phyloP scores from a whole-genome alignment of 2,797 vertebrate genomes.

The Ambastaia sidthimunki region DNA sequence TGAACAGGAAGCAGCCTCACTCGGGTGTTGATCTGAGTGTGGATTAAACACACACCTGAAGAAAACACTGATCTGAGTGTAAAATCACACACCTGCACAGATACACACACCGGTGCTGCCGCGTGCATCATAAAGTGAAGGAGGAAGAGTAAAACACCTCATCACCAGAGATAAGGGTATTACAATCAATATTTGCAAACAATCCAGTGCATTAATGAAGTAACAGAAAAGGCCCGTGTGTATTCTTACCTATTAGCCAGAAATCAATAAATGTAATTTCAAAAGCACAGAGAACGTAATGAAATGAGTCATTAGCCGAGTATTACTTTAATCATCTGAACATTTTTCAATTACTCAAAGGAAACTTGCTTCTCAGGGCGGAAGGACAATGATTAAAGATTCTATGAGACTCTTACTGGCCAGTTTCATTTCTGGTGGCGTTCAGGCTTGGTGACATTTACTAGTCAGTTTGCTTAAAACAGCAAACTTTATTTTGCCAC shows the following conservation, averaged over 20 bases:
- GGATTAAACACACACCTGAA: not conserved
- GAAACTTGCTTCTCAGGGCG: constrained; percentile 31
- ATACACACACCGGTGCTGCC: not conserved
- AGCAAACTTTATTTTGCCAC: not conserved
- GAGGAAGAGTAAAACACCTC: constrained; percentile 1
- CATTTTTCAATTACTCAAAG: constrained; percentile 48
- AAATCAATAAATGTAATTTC: constrained; percentile 50
- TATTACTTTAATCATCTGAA: constrained; percentile 52
- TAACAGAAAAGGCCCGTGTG: constrained; percentile 37
- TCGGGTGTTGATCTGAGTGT: not conserved
- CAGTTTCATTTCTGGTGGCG: constrained; percentile 35
- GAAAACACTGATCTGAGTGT: not conserved
- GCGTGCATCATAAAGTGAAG: not conserved
- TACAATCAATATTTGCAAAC: constrained; percentile 49
- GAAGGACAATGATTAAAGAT: constrained; percentile 39
- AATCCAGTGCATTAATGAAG: constrained; percentile 41
- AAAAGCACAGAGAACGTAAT: constrained; percentile 49
- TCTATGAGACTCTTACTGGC: constrained; percentile 39
- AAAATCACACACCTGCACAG: not conserved
- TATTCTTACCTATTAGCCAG: constrained; percentile 44
- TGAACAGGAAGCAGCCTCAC: not conserved
- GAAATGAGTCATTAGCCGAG: constrained; percentile 44
- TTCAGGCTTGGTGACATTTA: constrained; percentile 36
- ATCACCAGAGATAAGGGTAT: constrained; percentile 13
- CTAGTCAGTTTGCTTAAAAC: constrained; percentile 27